These are phyloP conservation scores for Minunthozetes semirufus DNA, from an alignment of 2,888 invertebrate species.

Conservation along the genomic window DNA sequence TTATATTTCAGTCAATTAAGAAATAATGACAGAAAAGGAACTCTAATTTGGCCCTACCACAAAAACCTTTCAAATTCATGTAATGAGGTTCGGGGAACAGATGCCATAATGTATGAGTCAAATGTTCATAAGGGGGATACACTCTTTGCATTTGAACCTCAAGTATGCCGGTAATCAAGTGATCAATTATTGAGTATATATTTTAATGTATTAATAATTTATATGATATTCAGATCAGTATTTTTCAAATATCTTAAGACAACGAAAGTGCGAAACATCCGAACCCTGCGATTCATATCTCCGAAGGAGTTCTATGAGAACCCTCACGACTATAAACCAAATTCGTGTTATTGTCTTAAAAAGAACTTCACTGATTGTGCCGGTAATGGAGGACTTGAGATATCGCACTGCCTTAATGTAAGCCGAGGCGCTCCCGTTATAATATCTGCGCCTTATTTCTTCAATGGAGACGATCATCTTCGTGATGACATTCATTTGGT, in stretches of 20 bases:
- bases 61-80: not conserved
- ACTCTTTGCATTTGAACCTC: constrained; percentile 12
- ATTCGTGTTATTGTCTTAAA: constrained; percentile 22
- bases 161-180: constrained; percentile 21
- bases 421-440: not conserved
- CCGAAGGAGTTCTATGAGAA: not conserved
- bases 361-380: not conserved
- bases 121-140: not conserved
- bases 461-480: not conserved
- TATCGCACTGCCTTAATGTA: not conserved
- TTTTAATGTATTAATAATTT: not conserved
- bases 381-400: not conserved
- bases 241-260: not conserved
- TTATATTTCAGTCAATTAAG: too few relatives aligned
- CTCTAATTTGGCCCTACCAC: not conserved
- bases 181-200: not conserved
- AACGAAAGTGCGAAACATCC: not conserved
- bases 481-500: too few relatives aligned
- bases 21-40: too few relatives aligned
- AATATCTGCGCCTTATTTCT: constrained; percentile 8
- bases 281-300: not conserved
- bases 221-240: not conserved
- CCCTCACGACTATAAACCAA: not conserved
- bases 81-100: constrained; percentile 31
- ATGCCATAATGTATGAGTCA: constrained; percentile 19